Evolutionary conservation across 2,797 vertebrate genomes (phyloP).

Genomic region (Tachyglossus aculeatus): DNA sequence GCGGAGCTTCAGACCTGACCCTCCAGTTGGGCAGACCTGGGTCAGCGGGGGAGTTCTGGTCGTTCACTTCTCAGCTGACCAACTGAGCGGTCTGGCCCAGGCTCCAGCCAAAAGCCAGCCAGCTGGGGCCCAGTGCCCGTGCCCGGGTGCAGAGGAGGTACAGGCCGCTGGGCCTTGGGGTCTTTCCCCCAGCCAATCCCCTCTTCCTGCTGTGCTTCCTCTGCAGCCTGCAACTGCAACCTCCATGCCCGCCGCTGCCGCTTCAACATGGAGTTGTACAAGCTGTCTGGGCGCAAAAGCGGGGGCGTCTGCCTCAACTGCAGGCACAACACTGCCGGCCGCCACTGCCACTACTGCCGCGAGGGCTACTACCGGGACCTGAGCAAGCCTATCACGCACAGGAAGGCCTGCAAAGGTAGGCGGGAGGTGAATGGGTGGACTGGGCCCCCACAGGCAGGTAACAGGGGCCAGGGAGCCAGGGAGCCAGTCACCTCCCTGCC

Average conservation of each 20-base stretch:
- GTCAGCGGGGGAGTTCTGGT: too few species aligned
- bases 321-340: conserved; percentile 93
- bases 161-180: neutral
- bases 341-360: conserved; percentile 97
- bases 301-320: conserved; percentile 96
- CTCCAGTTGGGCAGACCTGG: too few species aligned
- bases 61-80: too few species aligned
- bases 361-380: conserved; percentile 96
- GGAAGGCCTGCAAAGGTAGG: conserved; percentile 94
- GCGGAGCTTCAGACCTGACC: too few species aligned
- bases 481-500: rapidly evolving
- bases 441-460: neutral
- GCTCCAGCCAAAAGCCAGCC: neutral
- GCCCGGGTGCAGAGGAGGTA: neutral
- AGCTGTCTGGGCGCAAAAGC: conserved; percentile 92
- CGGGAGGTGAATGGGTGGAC: rapidly evolving
- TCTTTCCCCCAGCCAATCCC: neutral
- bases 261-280: conserved; percentile 98
- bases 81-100: too few species aligned
- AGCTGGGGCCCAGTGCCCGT: neutral
- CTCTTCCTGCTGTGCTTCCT: neutral
- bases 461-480: neutral
- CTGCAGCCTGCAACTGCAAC: conserved; percentile 93
- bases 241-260: conserved; percentile 93
- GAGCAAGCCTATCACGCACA: conserved; percentile 92